Percentiles rank a stretch among this genome's conserved stretches.
phyloP scores from a whole-genome alignment of 2,888 invertebrate genomes.

The Lepetodrilus schrolli region DNA sequence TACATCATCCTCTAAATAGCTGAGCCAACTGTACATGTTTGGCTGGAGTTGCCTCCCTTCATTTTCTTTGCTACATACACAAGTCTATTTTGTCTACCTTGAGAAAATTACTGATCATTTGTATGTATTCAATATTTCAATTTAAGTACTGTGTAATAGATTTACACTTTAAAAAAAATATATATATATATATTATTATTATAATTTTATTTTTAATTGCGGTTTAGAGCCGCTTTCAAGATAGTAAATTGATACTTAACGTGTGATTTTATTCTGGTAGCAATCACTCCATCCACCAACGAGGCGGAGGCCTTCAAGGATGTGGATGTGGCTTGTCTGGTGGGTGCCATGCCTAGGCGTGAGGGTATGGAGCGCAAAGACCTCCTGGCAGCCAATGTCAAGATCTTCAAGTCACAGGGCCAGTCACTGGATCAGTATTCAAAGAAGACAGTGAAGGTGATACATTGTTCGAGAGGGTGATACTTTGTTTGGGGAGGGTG shows the following conservation, averaged over 20 bases:
- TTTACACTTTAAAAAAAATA: neutral
- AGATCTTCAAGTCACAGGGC: slow-evolving; percentile 97
- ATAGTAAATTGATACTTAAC: neutral
- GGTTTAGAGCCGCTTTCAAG: too few species aligned
- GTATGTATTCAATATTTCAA: neutral
- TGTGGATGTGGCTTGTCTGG: slow-evolving; percentile 95
- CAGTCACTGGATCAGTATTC: slow-evolving; percentile 92
- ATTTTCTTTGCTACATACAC: too few species aligned
- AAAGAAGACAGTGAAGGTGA: slow-evolving; percentile 92
- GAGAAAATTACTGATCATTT: too few species aligned
- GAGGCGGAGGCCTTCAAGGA: slow-evolving; percentile 95
- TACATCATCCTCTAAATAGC: too few species aligned
- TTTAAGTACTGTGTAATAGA: neutral
- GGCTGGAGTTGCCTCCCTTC: too few species aligned
- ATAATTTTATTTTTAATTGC: neutral
- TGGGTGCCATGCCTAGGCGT: slow-evolving; percentile 97
- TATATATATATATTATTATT: neutral
- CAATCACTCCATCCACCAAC: slow-evolving; percentile 89
- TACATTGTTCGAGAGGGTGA: too few species aligned
- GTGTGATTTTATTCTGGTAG: slow-evolving; percentile 70
- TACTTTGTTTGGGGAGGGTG: too few species aligned
- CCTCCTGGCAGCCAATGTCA: slow-evolving; percentile 95
- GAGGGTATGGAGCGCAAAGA: slow-evolving; percentile 99
- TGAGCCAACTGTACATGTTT: too few species aligned
- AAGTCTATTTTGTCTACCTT: too few species aligned